Evolutionary conservation across 2,113 vertebrate species (phyloP), one percentile per base, ranked within the genome.

Genomic region (Ailuropoda melanoleuca): DNA sequence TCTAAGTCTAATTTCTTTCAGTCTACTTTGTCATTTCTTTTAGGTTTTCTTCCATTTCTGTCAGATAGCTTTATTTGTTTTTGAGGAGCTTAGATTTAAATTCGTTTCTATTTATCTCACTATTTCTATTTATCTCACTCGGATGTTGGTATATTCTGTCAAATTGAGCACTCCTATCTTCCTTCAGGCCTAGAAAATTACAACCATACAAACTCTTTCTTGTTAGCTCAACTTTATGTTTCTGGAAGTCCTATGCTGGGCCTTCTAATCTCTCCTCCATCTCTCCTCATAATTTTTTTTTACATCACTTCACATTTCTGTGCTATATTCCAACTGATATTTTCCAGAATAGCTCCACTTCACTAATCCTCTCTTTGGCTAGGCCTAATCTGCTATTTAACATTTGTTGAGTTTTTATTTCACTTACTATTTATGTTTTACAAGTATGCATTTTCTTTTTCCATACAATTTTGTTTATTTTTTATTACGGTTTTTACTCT

Each of bases 321-420:
- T 53, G 23, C 48, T 92, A 62, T 29, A n/a, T 70, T 96, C 82
- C 62, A 2, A 95, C 74, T 46, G 11, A 24, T 43, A 50, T 93
- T 92, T 97, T 96, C 75, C 50, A 88, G 50, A 90, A 70, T 77
- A 91, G 13, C 60, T 91, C n/a, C 46, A 88, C 62, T 50, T 82
- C 58, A 91, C 24, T 74, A 68, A 55, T 29, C 53, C 48, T 78
- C n/a, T 94, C 66, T 91, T 85, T 48, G 58, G 19, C 15, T 70
- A 13, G 53, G 14, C 29, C 34, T 93, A 70, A 91, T 39, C 85
- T 97, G 34, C n/a, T 74, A 64, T 55, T 95, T 88, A 88, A 93
- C 26, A 26, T 88, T 48, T 74, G 14, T 53, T 90, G 66, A 53
- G 15, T 87, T 93, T 92, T 89, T 31, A 62, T 70, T 80, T 93